Base-by-base conservation (phyloP, 2,113 vertebrate species). In the Turdus rufiventris region DNA sequence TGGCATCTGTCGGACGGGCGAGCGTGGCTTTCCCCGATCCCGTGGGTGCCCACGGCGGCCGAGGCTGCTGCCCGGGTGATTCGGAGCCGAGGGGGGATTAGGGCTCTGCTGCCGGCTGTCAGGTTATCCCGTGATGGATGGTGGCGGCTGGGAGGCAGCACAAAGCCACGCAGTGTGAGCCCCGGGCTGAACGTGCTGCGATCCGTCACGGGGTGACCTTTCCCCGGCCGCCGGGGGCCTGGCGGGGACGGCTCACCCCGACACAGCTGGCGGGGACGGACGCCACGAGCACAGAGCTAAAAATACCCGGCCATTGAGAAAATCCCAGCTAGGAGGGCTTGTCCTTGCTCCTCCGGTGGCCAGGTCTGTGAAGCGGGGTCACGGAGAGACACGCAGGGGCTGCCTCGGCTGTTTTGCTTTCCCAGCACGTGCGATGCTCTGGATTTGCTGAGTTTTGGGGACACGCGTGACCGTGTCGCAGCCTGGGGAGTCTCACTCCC, bases 91-190 rank as follows among this genome's bases (percentile, higher is more conserved):
- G 68, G 45, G 93, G 86, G 97, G 98, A 97, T 98, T 97, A 98
- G 97, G 91, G 84, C 95, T 95, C 60, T 85, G 96, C 97, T 98
- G 97, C 96, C 93, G 89, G 97, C 98, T 99, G 98, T 99, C 98
- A 98, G 98, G 98, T 99, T 99, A 98, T 90, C 74, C 96, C 63
- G 97, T 99, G 98, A 99, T 98, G 98, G 98, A 99, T 98, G 88
- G 97, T 45, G 98, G 98, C 98, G 98, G 98, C 98, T 99, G 98
- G 98, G 97, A 97, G 93, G 94, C 97, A 96, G 1, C 97, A 99
- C 98, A 99, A 99, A 98, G 96, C 88, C 34, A 76, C 81, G 96
- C 98, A 98, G 98, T 99, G 97, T 61, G 43, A 98, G 97, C 93
- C 38, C 38, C 53, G 47, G 94, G 96, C 94, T 94, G 97, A 98